A percentile compares a stretch with the other conserved stretches of the same genome.
Evolutionary conservation across 2,888 invertebrate genomes (phyloP).

Genomic region (Pheosia tremula): DNA sequence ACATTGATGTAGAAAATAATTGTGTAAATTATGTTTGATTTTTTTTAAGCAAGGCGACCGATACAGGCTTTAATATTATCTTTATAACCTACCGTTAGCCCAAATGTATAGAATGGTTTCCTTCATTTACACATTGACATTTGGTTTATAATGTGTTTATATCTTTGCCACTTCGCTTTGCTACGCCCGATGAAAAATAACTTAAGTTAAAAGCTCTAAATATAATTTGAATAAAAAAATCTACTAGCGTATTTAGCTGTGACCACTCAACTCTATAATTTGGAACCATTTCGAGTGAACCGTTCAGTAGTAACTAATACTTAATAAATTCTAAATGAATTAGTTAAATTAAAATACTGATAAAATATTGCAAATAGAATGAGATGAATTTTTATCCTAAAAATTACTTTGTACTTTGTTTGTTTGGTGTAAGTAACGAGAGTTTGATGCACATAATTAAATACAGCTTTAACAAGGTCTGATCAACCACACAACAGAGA

Average conservation of each 20-base stretch:
- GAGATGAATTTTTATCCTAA: slow-evolving; percentile 70
- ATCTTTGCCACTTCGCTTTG: too few species aligned
- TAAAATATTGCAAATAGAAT: slow-evolving; percentile 73
- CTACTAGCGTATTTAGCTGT: slow-evolving; percentile 3
- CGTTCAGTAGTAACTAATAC: slow-evolving; percentile 34
- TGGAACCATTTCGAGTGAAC: slow-evolving; percentile 20
- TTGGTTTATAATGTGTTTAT: too few species aligned
- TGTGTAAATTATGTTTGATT: too few species aligned
- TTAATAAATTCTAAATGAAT: slow-evolving; percentile 66
- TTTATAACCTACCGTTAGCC: too few species aligned
- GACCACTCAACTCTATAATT: slow-evolving; percentile 24
- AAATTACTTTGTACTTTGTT: slow-evolving; percentile 68
- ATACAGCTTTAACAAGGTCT: too few species aligned
- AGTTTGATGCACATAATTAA: not conserved
- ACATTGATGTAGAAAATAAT: too few species aligned
- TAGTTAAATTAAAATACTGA: slow-evolving; percentile 51
- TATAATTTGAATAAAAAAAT: not conserved
- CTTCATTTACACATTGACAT: too few species aligned
- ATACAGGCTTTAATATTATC: too few species aligned
- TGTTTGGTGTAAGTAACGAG: slow-evolving; percentile 49
- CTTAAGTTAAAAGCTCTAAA: not conserved
- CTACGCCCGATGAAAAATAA: too few species aligned
- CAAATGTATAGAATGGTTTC: too few species aligned
- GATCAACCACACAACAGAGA: too few species aligned
- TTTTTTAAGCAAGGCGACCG: too few species aligned